Conservation (phyloP, 1,140 invertebrate species). For the Drosophila paulistorum region DNA sequence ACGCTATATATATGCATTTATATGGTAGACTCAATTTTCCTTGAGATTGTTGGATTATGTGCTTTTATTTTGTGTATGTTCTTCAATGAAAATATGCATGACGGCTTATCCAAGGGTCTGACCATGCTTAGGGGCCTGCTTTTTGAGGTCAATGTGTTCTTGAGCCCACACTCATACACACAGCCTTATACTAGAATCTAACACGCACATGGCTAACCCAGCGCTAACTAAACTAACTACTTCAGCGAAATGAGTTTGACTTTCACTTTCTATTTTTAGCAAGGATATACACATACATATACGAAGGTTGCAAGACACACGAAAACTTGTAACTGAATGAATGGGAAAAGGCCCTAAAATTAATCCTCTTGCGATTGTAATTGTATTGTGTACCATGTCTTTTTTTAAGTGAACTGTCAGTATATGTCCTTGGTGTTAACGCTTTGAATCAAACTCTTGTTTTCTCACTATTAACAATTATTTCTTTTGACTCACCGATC, state of each 20-base stretch:
- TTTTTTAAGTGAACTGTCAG: background rate
- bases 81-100: slow-evolving; percentile 63
- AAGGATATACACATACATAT: background rate
- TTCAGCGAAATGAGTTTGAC: slow-evolving; percentile 51
- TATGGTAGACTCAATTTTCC: slow-evolving; percentile 8
- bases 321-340: slow-evolving; percentile 3
- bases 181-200: background rate
- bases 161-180: slow-evolving; percentile 17
- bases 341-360: background rate
- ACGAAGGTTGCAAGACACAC: slow-evolving; percentile 50
- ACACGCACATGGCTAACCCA: slow-evolving; percentile 18
- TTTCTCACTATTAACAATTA: background rate
- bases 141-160: slow-evolving; percentile 80
- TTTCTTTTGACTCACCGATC: slow-evolving; percentile 74
- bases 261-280: slow-evolving; percentile 60
- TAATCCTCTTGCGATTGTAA: background rate
- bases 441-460: background rate
- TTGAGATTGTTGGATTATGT: slow-evolving; percentile 13
- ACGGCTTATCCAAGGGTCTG: slow-evolving; percentile 11
- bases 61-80: slow-evolving; percentile 1
- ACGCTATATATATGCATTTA: background rate
- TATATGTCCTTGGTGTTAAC: background rate
- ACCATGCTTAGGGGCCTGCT: slow-evolving; percentile 27
- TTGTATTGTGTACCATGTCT: background rate
- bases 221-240: slow-evolving; percentile 37